phyloP scores from a whole-genome alignment of 92 coral and sea anemone species.

The Micromussa lordhowensis region DNA sequence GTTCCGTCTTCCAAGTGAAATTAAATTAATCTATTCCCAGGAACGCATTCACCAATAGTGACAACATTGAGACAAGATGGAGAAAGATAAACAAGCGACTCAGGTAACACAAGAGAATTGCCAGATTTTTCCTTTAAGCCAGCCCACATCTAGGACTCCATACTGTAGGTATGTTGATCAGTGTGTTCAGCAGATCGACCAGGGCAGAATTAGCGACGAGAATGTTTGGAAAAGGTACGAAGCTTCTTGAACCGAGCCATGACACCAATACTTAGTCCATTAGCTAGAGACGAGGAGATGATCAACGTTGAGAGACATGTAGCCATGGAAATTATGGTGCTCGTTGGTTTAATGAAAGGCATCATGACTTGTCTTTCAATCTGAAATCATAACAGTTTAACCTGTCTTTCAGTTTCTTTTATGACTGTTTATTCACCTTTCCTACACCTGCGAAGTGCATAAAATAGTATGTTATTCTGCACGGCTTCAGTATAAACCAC shows the following conservation, averaged over 20 bases:
- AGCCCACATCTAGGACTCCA: background rate
- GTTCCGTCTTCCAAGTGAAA: slow-evolving; percentile 1
- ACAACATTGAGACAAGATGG: background rate
- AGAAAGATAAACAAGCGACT: background rate
- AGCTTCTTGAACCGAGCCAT: slow-evolving; percentile 8
- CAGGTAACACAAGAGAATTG: background rate
- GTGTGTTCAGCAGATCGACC: background rate
- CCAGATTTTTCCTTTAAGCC: slow-evolving; percentile 4
- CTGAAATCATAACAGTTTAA: background rate
- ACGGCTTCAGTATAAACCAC: background rate
- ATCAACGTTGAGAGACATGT: background rate
- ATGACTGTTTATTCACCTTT: slow-evolving; percentile 16
- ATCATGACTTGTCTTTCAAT: background rate
- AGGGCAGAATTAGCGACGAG: background rate
- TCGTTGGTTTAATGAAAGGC: background rate
- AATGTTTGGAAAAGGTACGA: slow-evolving; percentile 1
- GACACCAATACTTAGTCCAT: background rate
- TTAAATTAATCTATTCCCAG: background rate
- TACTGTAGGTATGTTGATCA: background rate
- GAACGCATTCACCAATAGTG: background rate
- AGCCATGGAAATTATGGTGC: background rate
- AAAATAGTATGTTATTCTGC: background rate
- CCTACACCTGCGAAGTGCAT: background rate
- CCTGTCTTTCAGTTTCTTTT: background rate
- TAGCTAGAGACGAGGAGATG: background rate